A percentile compares a stretch with the other conserved stretches of the same genome.
phyloP scores from a whole-genome alignment of 2,113 vertebrate species.

The Phocoena phocoena region DNA sequence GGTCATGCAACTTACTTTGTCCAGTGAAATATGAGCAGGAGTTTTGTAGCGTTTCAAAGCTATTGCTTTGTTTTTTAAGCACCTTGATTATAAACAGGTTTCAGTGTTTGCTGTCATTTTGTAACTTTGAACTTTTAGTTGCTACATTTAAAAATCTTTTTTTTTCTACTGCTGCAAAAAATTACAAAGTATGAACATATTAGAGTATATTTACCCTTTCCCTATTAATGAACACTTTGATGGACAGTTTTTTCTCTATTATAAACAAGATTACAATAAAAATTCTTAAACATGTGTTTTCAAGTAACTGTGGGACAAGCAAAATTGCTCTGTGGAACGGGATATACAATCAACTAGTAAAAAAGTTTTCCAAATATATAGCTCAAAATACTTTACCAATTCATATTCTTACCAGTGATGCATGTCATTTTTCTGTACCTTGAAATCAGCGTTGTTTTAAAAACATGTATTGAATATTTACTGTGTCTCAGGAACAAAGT shows the following conservation, averaged over 20 bases:
- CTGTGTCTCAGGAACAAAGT: not conserved
- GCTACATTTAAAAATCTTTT: not conserved
- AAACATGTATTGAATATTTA: not conserved
- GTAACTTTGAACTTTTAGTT: not conserved
- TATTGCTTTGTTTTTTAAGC: not conserved
- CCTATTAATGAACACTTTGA: not conserved
- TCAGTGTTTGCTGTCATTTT: not conserved
- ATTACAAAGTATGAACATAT: not conserved
- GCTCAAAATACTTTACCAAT: not conserved
- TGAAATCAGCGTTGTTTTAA: not conserved
- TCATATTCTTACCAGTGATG: not conserved
- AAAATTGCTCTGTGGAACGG: not conserved
- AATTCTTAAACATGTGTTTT: not conserved
- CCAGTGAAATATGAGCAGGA: not conserved
- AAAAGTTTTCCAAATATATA: not conserved
- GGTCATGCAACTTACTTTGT: not conserved
- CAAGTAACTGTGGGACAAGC: not conserved
- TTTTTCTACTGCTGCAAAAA: not conserved
- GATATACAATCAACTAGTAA: not conserved
- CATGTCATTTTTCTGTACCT: not conserved
- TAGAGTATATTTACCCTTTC: not conserved
- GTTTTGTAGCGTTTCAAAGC: not conserved
- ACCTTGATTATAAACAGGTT: not conserved
- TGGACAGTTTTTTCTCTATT: not conserved
- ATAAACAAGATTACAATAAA: not conserved